Conservation (phyloP, 2,113 vertebrate genomes). For the Zosterops japonicus region DNA sequence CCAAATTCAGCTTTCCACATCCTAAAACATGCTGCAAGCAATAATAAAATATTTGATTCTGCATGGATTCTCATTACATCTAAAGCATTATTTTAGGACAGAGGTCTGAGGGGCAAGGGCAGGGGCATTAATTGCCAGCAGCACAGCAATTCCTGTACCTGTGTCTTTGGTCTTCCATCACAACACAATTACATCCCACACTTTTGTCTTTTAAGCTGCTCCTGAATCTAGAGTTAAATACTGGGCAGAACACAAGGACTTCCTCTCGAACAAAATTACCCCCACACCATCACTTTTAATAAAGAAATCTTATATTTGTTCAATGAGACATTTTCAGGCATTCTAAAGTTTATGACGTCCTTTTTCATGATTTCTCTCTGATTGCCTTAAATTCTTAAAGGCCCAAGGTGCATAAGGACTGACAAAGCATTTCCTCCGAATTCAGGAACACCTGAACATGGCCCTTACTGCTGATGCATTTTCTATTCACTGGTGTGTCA, state of each 20-base stretch:
- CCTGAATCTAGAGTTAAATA: background rate
- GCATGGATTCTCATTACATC: background rate
- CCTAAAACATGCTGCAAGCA: background rate
- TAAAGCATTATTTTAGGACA: background rate
- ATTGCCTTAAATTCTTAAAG: background rate
- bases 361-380: background rate
- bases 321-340: background rate
- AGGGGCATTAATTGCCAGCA: background rate
- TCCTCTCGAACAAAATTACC: background rate
- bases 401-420: background rate
- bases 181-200: background rate
- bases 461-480: background rate
- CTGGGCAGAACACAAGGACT: background rate
- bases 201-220: background rate
- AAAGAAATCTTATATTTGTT: background rate
- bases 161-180: background rate
- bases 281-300: background rate
- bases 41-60: background rate
- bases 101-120: fast-evolving
- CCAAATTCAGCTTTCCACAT: background rate
- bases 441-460: background rate
- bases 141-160: background rate
- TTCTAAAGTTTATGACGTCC: background rate
- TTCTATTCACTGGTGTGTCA: background rate
- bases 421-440: background rate